phyloP scores from a whole-genome alignment of 2,888 invertebrate species.

The Holacanthella duospinosa region DNA sequence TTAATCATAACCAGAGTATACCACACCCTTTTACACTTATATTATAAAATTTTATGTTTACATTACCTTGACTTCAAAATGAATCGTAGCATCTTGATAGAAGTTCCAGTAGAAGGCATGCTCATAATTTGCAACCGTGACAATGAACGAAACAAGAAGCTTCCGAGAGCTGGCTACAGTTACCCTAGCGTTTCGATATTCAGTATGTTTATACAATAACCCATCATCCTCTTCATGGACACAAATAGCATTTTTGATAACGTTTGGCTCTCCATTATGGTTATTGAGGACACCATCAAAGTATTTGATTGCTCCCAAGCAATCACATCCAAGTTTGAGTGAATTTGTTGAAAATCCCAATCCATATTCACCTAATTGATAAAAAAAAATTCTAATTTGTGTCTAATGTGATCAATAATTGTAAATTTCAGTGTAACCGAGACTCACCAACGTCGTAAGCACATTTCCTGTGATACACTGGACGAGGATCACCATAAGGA shows the following conservation, averaged over 20 bases:
- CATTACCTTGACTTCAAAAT: slow-evolving; percentile 26
- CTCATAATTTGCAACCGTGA: slow-evolving; percentile 34
- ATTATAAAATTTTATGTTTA: not conserved
- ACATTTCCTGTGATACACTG: slow-evolving; percentile 33
- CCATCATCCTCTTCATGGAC: slow-evolving; percentile 34
- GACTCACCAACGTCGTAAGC: slow-evolving; percentile 13
- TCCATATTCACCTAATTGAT: too few species aligned
- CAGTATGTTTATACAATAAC: slow-evolving; percentile 30
- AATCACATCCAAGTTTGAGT: slow-evolving; percentile 26
- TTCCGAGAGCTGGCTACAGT: slow-evolving; percentile 20
- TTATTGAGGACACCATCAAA: slow-evolving; percentile 29
- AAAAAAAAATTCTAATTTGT: too few species aligned
- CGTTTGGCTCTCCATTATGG: slow-evolving; percentile 21
- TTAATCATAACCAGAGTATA: not conserved
- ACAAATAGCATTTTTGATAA: slow-evolving; percentile 31
- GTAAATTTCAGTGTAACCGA: too few species aligned
- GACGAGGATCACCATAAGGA: slow-evolving; percentile 33
- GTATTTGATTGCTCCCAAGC: slow-evolving; percentile 27
- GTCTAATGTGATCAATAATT: too few species aligned
- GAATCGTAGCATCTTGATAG: slow-evolving; percentile 28
- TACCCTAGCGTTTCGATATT: slow-evolving; percentile 28
- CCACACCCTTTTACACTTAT: slow-evolving; percentile 25
- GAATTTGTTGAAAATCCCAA: slow-evolving; percentile 30
- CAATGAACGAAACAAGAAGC: slow-evolving; percentile 29
- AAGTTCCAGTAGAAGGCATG: slow-evolving; percentile 32